Conservation (phyloP, 1,140 invertebrate species). For the Oryzaephilus surinamensis region DNA sequence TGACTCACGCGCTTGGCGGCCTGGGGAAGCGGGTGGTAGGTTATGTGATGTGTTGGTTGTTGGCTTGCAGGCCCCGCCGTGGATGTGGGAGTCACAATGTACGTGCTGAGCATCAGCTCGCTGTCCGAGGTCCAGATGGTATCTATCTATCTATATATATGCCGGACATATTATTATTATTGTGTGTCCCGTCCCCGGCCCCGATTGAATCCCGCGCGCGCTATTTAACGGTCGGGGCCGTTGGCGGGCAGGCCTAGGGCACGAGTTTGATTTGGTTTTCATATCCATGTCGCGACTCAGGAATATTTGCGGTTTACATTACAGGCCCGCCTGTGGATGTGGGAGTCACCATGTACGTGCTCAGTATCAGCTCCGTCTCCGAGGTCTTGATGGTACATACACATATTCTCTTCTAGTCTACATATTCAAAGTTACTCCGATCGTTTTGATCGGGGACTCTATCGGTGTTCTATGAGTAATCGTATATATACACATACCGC, state of each 20-base stretch:
- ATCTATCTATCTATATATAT: conserved; percentile 34
- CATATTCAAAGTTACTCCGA: background rate
- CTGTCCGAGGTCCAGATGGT: conserved; percentile 99
- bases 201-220: conserved; percentile 14
- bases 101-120: conserved; percentile 97
- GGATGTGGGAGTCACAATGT: conserved; percentile 95
- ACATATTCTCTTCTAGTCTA: background rate
- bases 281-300: conserved; percentile 8
- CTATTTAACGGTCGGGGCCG: conserved; percentile 26
- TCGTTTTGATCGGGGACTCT: no score
- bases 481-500: no score
- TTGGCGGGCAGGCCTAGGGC: conserved; percentile 34
- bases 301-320: conserved; percentile 10
- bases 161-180: conserved; percentile 15
- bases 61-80: conserved; percentile 81
- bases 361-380: conserved; percentile 96
- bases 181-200: conserved; percentile 30
- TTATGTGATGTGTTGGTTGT: conserved; percentile 19
- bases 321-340: conserved; percentile 90
- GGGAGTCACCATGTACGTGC: conserved; percentile 95
- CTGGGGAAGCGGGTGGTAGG: conserved; percentile 25
- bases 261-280: conserved; percentile 37
- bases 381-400: conserved; percentile 89
- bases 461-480: no score
- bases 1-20: conserved; percentile 28